Conservation (phyloP, 2,888 invertebrate species). For the Cremastobaeus sp. region DNA sequence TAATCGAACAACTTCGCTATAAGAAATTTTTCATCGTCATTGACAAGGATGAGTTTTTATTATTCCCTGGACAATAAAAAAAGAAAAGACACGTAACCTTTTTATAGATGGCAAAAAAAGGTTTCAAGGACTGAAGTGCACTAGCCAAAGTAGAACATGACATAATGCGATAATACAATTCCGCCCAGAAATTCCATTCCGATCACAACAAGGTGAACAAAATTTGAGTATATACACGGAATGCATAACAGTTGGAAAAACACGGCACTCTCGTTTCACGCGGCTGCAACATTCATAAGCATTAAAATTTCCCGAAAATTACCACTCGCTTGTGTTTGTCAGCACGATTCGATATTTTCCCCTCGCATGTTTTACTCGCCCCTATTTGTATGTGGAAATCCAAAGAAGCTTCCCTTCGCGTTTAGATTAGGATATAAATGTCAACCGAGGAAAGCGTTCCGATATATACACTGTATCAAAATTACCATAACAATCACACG, state of each 20-base stretch:
- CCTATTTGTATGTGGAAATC: slow-evolving; percentile 19
- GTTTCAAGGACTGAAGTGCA: slow-evolving; percentile 37
- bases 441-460: slow-evolving; percentile 35
- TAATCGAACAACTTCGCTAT: too few relatives aligned
- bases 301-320: not conserved
- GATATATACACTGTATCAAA: slow-evolving; percentile 34
- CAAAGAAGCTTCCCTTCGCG: slow-evolving; percentile 48
- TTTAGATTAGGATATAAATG: slow-evolving; percentile 54
- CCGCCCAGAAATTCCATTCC: slow-evolving; percentile 29
- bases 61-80: slow-evolving; percentile 32
- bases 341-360: not conserved
- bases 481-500: slow-evolving; percentile 41
- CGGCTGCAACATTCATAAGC: not conserved
- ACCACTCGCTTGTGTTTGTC: not conserved
- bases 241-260: slow-evolving; percentile 11
- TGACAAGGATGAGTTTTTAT: slow-evolving; percentile 46
- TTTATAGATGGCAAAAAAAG: slow-evolving; percentile 36
- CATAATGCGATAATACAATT: slow-evolving; percentile 45
- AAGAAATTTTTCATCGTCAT: slow-evolving; percentile 30
- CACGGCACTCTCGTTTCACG: slow-evolving; percentile 7
- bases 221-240: slow-evolving; percentile 1
- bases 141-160: slow-evolving; percentile 44
- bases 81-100: slow-evolving; percentile 40
- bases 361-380: not conserved
- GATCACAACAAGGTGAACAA: slow-evolving; percentile 31